These are phyloP conservation scores for Verasper variegatus DNA, from an alignment of 2,113 vertebrate species.

Conservation along the genomic window DNA sequence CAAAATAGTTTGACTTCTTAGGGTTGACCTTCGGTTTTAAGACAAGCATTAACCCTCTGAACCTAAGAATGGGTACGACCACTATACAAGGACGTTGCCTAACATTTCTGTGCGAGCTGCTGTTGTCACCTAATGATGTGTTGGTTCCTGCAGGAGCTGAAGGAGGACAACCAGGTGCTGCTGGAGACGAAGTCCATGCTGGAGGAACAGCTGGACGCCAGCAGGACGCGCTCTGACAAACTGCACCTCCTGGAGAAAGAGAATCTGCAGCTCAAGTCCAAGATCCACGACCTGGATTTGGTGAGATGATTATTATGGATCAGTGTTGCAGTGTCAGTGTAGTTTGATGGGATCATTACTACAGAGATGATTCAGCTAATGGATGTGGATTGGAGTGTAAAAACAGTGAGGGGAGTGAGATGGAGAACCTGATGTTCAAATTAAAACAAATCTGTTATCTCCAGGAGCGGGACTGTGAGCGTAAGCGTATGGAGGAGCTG, in stretches of 20 bases:
- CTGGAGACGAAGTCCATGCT: slow-evolving; percentile 97
- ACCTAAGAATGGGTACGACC: too few species aligned
- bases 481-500: slow-evolving; percentile 97
- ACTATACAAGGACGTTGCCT: too few species aligned
- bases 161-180: slow-evolving; percentile 98
- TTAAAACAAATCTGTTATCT: slow-evolving; percentile 7
- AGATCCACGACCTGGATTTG: slow-evolving; percentile 97
- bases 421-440: too few species aligned
- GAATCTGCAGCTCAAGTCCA: slow-evolving; percentile 94
- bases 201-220: slow-evolving; percentile 94
- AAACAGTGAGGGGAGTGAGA: too few species aligned
- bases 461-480: slow-evolving; percentile 94
- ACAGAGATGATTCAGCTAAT: too few species aligned
- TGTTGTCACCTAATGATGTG: background rate
- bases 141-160: slow-evolving; percentile 87
- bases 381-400: too few species aligned
- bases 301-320: slow-evolving; percentile 71
- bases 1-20: too few species aligned
- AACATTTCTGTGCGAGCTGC: background rate
- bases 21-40: too few species aligned
- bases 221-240: slow-evolving; percentile 93
- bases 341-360: too few species aligned
- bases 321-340: too few species aligned
- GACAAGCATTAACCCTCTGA: too few species aligned
- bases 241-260: slow-evolving; percentile 97